phyloP scores from a whole-genome alignment of 2,888 invertebrate species.

The Orthonychiurus folsomi region DNA sequence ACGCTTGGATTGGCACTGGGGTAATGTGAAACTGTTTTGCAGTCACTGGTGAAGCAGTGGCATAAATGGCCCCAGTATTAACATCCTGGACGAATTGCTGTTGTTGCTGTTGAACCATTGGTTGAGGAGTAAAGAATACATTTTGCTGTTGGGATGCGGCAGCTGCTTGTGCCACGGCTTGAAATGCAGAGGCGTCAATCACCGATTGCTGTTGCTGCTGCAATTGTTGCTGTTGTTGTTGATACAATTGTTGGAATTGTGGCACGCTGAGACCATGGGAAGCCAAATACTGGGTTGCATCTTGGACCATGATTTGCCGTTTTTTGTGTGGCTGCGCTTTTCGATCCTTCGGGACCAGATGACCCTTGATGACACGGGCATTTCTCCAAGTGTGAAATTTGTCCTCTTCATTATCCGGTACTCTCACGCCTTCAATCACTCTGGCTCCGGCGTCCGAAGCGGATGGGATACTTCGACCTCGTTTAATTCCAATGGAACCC shows the following conservation, averaged over 20 bases:
- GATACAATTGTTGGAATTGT: slow-evolving; percentile 2
- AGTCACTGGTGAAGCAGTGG: neutral
- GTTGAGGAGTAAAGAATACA: neutral
- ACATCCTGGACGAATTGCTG: slow-evolving; percentile 14
- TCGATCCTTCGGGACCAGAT: slow-evolving; percentile 57
- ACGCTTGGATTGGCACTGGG: slow-evolving; percentile 10
- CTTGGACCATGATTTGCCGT: slow-evolving; percentile 34
- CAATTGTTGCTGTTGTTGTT: neutral
- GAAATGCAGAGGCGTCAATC: slow-evolving; percentile 16
- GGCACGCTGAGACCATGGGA: slow-evolving; percentile 4
- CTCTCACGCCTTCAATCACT: slow-evolving; percentile 68
- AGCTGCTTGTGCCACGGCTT: slow-evolving; percentile 18
- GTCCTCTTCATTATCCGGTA: slow-evolving; percentile 74
- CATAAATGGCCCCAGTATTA: slow-evolving; percentile 8
- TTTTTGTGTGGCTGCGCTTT: slow-evolving; percentile 35
- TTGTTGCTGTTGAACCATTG: slow-evolving; percentile 11
- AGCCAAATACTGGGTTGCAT: slow-evolving; percentile 30
- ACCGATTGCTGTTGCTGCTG: neutral
- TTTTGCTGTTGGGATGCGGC: slow-evolving; percentile 25
- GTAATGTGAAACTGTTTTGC: neutral
- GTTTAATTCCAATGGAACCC: slow-evolving; percentile 25
- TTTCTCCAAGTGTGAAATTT: slow-evolving; percentile 73
- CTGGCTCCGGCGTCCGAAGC: slow-evolving; percentile 53
- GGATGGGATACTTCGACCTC: slow-evolving; percentile 18
- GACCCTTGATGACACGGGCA: slow-evolving; percentile 64